Evolutionary conservation across 2,113 vertebrate species (phyloP).

Genomic region (Tautogolabrus adspersus): DNA sequence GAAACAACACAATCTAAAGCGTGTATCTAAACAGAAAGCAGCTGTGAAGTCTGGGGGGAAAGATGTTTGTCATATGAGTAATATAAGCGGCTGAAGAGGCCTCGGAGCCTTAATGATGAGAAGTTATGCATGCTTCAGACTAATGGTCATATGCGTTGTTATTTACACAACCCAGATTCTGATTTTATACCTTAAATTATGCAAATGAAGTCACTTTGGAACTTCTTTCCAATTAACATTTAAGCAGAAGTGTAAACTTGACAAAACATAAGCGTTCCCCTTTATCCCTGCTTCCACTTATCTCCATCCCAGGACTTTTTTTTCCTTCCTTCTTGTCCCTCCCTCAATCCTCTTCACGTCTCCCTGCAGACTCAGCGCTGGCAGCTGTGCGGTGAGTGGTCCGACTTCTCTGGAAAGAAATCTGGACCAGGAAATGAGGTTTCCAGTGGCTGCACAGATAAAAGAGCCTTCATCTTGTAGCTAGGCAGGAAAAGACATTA

Average conservation of each 20-base stretch:
- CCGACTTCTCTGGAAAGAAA: constrained; percentile 59
- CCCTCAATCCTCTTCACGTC: constrained; percentile 6
- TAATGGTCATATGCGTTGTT: not conserved
- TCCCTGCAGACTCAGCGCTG: constrained; percentile 40
- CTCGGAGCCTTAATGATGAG: not conserved
- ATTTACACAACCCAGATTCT: not conserved
- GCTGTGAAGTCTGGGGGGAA: constrained; percentile 37
- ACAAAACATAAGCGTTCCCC: not conserved
- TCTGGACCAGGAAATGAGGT: constrained; percentile 73
- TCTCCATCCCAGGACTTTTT: constrained; percentile 3
- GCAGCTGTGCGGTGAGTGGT: constrained; percentile 36
- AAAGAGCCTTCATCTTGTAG: constrained; percentile 57
- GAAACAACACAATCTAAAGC: constrained; percentile 15
- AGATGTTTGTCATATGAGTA: constrained; percentile 36
- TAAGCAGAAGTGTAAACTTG: not conserved
- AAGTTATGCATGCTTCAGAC: not conserved
- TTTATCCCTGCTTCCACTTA: not conserved
- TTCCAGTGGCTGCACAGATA: constrained; percentile 73
- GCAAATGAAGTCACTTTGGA: too few species aligned
- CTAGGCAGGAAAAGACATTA: constrained; percentile 75
- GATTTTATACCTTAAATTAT: not conserved
- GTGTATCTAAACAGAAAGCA: constrained; percentile 40
- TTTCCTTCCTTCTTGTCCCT: constrained; percentile 2
- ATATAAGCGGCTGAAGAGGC: constrained; percentile 16
- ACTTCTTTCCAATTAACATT: not conserved